Evolutionary conservation across 2,113 vertebrate species (phyloP).

Genomic region (Geococcyx californianus): DNA sequence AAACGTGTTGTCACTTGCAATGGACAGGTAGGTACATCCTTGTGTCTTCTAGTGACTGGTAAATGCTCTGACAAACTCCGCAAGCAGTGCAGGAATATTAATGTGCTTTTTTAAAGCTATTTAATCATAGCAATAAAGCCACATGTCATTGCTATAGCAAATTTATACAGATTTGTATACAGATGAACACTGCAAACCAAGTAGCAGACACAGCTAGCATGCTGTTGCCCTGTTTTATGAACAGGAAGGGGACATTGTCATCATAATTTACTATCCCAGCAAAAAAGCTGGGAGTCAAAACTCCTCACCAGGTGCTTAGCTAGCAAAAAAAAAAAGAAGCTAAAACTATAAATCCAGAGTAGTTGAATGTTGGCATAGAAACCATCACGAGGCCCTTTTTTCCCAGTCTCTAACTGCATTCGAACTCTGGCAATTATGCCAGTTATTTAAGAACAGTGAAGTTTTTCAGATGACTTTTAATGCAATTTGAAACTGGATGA

Average conservation of each 20-base stretch:
- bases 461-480: slow-evolving; percentile 67
- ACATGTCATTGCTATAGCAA: background rate
- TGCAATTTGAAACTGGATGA: slow-evolving; percentile 38
- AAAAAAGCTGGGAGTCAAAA: background rate
- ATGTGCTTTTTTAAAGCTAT: background rate
- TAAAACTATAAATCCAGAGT: background rate
- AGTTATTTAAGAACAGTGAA: slow-evolving; percentile 58
- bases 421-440: slow-evolving; percentile 18
- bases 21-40: background rate
- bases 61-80: background rate
- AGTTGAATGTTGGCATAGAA: background rate
- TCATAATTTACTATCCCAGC: background rate
- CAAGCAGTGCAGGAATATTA: background rate
- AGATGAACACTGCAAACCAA: background rate
- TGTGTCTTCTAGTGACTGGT: background rate
- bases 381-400: background rate
- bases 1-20: background rate
- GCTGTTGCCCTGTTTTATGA: background rate
- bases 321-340: background rate
- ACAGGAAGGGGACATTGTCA: background rate
- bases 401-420: background rate
- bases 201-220: accelerated
- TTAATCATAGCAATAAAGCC: background rate
- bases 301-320: background rate
- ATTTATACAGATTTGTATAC: background rate